Percentiles rank a stretch among this genome's conserved stretches.
These are phyloP conservation scores for Drosophila emarginata DNA, from an alignment of 2,888 invertebrate species.

Conservation along the genomic window DNA sequence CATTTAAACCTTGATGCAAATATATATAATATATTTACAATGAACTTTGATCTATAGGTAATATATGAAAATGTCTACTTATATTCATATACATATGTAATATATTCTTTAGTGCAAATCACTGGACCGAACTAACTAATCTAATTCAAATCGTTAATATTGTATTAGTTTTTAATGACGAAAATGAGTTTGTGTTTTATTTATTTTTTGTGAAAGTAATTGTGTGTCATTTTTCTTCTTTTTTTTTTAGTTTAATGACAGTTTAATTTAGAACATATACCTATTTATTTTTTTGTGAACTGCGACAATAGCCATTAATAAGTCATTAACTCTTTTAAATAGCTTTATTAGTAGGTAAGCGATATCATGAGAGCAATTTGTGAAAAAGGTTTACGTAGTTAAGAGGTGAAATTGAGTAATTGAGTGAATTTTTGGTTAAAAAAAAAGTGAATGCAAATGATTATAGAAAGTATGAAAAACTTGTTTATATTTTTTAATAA, in stretches of 20 bases:
- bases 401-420: constrained; percentile 35
- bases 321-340: constrained; percentile 71
- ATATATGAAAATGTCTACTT: background rate
- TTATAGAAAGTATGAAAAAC: background rate
- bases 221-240: constrained; percentile 5
- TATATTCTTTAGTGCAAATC: constrained; percentile 1
- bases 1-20: constrained; percentile 1
- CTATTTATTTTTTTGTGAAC: constrained; percentile 43
- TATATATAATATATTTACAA: background rate
- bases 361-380: constrained; percentile 40
- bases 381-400: constrained; percentile 9
- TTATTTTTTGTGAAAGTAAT: constrained; percentile 29
- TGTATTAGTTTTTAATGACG: constrained; percentile 47
- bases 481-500: too few relatives aligned
- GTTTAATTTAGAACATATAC: constrained; percentile 61
- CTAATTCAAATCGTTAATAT: constrained; percentile 14
- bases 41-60: constrained; percentile 2
- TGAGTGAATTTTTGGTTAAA: constrained; percentile 11
- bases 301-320: constrained; percentile 59
- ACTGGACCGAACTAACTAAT: constrained; percentile 4
- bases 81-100: background rate
- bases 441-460: constrained; percentile 4
- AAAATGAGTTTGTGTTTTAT: constrained; percentile 14
- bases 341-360: constrained; percentile 65
- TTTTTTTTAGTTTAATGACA: constrained; percentile 54